phyloP scores from a whole-genome alignment of 2,797 vertebrate species.

The Manis javanica region DNA sequence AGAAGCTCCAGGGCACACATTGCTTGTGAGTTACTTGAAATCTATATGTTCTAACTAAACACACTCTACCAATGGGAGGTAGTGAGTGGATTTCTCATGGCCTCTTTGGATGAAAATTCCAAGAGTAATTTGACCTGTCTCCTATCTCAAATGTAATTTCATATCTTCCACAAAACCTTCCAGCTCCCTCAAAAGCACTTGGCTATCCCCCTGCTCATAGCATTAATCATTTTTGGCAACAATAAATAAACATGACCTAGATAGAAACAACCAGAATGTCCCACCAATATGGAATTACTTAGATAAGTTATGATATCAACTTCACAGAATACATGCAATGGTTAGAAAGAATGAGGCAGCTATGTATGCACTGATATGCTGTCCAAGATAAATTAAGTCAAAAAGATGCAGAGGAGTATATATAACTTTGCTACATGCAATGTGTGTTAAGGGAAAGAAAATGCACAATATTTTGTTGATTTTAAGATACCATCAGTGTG shows the following conservation, averaged over 20 bases:
- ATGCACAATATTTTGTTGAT: not conserved
- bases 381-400: not conserved
- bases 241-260: not conserved
- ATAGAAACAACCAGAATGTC: not conserved
- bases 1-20: not conserved
- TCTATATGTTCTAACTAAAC: not conserved
- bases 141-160: not conserved
- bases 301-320: not conserved
- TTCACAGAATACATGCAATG: not conserved
- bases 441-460: not conserved
- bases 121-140: not conserved
- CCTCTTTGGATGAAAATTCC: not conserved
- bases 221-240: not conserved
- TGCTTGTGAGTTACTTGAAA: conserved; percentile 2
- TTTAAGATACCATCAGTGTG: not conserved
- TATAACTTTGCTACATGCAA: not conserved
- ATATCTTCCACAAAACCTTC: not conserved
- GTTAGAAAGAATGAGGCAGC: not conserved
- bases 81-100: not conserved
- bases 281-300: not conserved
- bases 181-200: not conserved
- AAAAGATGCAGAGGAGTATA: not conserved
- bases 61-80: not conserved
- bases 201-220: not conserved
- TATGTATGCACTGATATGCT: not conserved